phyloP scores from a whole-genome alignment of 2,888 invertebrate genomes.

The Clivina fossor region DNA sequence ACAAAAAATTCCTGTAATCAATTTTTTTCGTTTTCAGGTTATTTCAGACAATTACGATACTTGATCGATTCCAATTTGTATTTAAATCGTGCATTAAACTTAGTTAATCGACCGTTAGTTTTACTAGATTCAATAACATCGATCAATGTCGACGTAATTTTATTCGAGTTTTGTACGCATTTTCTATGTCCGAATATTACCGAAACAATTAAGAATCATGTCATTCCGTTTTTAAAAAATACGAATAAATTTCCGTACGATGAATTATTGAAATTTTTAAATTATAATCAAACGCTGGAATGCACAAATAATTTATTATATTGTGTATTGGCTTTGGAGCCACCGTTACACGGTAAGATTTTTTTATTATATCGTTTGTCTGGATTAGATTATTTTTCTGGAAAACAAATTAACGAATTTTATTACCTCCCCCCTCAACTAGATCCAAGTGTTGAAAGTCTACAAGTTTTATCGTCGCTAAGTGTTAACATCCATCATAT shows the following conservation, averaged over 20 bases:
- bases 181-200: conserved; percentile 69
- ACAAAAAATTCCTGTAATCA: conserved; percentile 7
- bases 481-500: conserved; percentile 51
- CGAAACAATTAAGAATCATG: conserved; percentile 67
- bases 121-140: conserved; percentile 56
- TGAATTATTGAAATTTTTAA: conserved; percentile 51
- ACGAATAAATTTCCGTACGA: conserved; percentile 55
- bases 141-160: conserved; percentile 57
- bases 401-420: not conserved
- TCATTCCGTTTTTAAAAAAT: conserved; percentile 68
- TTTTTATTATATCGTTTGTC: conserved; percentile 24
- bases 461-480: conserved; percentile 61
- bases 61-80: conserved; percentile 72
- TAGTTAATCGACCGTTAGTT: conserved; percentile 75
- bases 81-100: conserved; percentile 69
- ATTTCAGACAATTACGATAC: conserved; percentile 70
- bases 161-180: conserved; percentile 63
- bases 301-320: conserved; percentile 63
- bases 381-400: not conserved
- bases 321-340: conserved; percentile 68
- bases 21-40: conserved; percentile 57
- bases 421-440: conserved; percentile 37
- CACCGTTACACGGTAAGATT: conserved; percentile 64
- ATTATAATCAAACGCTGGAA: conserved; percentile 50
- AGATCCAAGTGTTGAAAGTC: conserved; percentile 56